Evolutionary conservation across 2,113 vertebrate species (phyloP).

Genomic region (Rhombomys opimus): DNA sequence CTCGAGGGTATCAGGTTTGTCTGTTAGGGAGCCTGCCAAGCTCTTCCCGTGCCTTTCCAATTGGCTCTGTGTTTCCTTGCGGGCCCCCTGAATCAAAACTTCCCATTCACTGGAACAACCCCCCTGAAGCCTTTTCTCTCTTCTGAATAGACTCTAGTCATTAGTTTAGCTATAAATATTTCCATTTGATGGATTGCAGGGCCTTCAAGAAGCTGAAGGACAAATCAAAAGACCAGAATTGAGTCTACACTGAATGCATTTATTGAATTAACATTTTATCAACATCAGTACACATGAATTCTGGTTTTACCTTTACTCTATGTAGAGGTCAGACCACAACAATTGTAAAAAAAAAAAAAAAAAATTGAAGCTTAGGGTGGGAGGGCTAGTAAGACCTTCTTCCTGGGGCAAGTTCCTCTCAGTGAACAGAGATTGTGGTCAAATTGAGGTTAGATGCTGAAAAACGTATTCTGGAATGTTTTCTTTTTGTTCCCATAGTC

Average conservation of each 20-base stretch:
- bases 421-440: neutral
- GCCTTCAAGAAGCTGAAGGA: neutral
- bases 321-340: neutral
- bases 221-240: neutral
- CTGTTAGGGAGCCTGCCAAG: constrained; percentile 70
- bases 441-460: neutral
- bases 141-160: neutral
- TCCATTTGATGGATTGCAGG: neutral
- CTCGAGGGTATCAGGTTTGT: constrained; percentile 74
- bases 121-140: neutral
- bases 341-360: neutral
- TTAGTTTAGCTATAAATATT: neutral
- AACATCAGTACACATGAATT: neutral
- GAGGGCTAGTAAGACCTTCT: neutral
- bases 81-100: constrained; percentile 51
- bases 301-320: neutral
- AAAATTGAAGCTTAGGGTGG: neutral
- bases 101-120: neutral
- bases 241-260: neutral
- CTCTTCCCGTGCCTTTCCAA: neutral
- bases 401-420: neutral
- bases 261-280: neutral
- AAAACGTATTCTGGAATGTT: neutral
- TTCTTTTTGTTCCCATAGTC: neutral
- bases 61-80: constrained; percentile 55